Conservation (phyloP, 2,113 vertebrate species). For the Fulica atra region DNA sequence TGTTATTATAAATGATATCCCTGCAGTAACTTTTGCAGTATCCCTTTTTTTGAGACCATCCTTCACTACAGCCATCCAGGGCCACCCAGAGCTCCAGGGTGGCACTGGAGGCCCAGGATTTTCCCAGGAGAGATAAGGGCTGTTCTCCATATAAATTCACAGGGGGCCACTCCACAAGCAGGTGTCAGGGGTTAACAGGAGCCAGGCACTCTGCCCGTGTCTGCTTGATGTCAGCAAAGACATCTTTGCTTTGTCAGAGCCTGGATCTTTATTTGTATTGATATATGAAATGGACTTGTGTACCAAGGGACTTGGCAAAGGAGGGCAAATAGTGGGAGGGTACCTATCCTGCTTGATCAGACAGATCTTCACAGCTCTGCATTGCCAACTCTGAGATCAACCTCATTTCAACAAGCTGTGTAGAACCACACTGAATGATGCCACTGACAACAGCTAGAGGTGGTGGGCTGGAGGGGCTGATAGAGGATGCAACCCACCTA, state of each 20-base stretch:
- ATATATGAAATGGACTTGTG: neutral
- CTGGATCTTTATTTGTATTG: neutral
- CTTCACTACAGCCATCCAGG: neutral
- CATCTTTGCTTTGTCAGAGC: neutral
- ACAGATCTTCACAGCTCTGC: neutral
- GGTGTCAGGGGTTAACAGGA: neutral
- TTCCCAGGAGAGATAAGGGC: neutral
- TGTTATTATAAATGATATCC: neutral
- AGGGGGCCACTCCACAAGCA: neutral
- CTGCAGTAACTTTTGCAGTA: neutral
- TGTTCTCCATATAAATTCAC: neutral
- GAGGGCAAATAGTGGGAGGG: neutral
- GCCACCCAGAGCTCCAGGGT: neutral
- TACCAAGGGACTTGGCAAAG: neutral
- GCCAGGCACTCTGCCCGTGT: neutral
- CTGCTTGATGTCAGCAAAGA: neutral
- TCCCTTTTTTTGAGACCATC: neutral
- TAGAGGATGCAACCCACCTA: neutral
- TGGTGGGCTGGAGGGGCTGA: rapidly evolving
- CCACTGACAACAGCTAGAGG: neutral
- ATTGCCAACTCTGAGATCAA: rapidly evolving
- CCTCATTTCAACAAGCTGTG: rapidly evolving
- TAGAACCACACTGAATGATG: neutral
- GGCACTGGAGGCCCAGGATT: neutral
- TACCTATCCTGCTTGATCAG: rapidly evolving